Conservation (phyloP, 1,140 invertebrate genomes). For the Chionoecetes opilio region DNA sequence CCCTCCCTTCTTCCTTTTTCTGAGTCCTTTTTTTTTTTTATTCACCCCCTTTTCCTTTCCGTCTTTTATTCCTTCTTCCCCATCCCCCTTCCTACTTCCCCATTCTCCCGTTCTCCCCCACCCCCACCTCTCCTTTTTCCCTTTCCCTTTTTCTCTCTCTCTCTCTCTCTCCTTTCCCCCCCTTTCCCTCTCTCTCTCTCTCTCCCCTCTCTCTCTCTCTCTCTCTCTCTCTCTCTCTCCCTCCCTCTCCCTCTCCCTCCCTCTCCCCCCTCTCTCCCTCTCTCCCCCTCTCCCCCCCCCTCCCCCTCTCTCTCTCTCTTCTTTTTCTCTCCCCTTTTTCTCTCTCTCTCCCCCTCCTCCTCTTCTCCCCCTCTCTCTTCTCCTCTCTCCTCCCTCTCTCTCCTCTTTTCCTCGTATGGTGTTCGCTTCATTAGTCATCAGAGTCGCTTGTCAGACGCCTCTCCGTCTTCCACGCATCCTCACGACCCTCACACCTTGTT, state of each 20-base stretch:
- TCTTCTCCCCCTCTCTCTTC: not conserved
- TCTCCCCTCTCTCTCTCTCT: too few species aligned
- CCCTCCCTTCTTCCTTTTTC: too few species aligned
- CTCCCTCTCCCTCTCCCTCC: not conserved
- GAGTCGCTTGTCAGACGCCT: not conserved
- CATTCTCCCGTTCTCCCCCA: not conserved
- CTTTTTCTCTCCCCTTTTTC: not conserved
- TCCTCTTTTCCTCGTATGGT: not conserved
- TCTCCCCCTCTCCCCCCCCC: too few species aligned
- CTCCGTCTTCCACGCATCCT: not conserved
- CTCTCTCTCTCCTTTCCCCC: not conserved
- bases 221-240: too few species aligned
- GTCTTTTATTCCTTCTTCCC: too few species aligned
- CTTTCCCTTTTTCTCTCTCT: not conserved
- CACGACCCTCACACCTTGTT: too few species aligned
- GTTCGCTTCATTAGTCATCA: not conserved
- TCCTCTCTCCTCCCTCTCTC: constrained; percentile 2
- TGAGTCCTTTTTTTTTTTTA: too few species aligned
- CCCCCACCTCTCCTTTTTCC: not conserved
- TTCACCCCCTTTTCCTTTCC: too few species aligned
- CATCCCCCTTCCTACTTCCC: too few species aligned
- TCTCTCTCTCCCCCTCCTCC: constrained; percentile 15
- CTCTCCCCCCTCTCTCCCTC: not conserved
- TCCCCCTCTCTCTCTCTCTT: not conserved
- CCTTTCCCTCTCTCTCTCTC: not conserved